Evolutionary conservation across 1,140 invertebrate species (phyloP), one percentile per base, ranked within the genome.

Genomic region (Psilanteris sp.): DNA sequence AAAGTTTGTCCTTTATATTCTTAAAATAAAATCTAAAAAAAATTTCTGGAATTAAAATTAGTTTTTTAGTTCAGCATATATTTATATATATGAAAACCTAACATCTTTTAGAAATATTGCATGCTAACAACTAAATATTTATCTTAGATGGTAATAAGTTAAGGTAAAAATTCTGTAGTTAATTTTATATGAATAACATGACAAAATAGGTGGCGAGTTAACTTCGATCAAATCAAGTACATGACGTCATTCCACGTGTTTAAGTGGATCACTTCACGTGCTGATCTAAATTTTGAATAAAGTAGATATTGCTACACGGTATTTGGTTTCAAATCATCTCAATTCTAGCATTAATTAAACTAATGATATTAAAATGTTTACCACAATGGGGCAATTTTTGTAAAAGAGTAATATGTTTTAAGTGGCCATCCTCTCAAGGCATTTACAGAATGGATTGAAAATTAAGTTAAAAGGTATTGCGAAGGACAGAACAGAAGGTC

Each of bases 391-490:
- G 1, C n/a, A 34, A 34, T 54, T 43, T n/a, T 32, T 6, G 16
- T 10, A 9, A 50, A 48, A 29, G 39, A 24, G 4, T 52, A 24
- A 52, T 36, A 43, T 20, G 16, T 52, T 52, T 52, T 32, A 64
- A 43, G 14, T 34, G 20, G 26, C 11, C 2, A 62, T 41, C n/a
- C 8, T 10, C 14, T 61, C 2, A 15, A 2, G 18, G 34, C 10
- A 50, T 41, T 64, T 52, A 13, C 27, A 34, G 36, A 52, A 43
- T 50, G 13, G 26, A 59, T 41, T 22, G 31, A 41, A 70, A 50
- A 59, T 52, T 48, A 52, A 41, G 44, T 57, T 64, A 55, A 70
- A 59, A 50, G 52, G 52, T 10, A 59, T 50, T 34, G 10, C 36
- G 43, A 50, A 48, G 18, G 44, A 57, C 43, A 39, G 16, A 8